Percentiles rank a stretch among this genome's conserved stretches.
These are phyloP conservation scores for Epinotia demarniana DNA, from an alignment of 2,888 invertebrate genomes.

Conservation along the genomic window DNA sequence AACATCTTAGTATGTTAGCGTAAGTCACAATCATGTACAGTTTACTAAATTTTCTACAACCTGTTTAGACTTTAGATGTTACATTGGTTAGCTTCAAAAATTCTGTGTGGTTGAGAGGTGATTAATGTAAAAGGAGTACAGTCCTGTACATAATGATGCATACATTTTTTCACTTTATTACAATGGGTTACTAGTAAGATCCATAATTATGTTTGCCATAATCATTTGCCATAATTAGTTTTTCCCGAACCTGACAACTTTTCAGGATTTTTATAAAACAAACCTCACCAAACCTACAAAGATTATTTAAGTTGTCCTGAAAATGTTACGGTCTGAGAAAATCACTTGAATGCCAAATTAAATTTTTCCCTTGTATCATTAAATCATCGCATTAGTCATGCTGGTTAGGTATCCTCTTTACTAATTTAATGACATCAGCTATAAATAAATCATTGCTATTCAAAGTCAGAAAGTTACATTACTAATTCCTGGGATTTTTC, in stretches of 20 bases:
- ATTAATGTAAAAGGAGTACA: background rate
- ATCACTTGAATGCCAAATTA: no score
- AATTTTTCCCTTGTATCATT: background rate
- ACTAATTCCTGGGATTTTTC: background rate
- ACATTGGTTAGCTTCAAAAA: background rate
- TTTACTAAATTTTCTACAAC: constrained; percentile 74
- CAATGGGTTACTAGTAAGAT: no score
- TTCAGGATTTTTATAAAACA: no score
- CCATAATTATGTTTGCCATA: no score
- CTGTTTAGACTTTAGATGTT: background rate
- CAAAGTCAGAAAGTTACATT: background rate
- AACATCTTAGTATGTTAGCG: constrained; percentile 69
- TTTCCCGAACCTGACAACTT: no score
- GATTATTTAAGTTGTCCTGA: no score
- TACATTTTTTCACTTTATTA: no score
- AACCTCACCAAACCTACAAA: no score
- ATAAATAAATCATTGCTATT: background rate
- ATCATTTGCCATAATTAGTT: no score
- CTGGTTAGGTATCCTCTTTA: background rate
- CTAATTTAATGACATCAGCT: background rate
- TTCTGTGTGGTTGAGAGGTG: background rate
- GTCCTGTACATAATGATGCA: no score
- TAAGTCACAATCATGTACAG: constrained; percentile 82
- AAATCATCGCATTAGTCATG: background rate
- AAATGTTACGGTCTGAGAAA: no score